A percentile compares a stretch with the other conserved stretches of the same genome.
phyloP scores from a whole-genome alignment of 2,797 vertebrate genomes.

The Dicrostonyx torquatus region DNA sequence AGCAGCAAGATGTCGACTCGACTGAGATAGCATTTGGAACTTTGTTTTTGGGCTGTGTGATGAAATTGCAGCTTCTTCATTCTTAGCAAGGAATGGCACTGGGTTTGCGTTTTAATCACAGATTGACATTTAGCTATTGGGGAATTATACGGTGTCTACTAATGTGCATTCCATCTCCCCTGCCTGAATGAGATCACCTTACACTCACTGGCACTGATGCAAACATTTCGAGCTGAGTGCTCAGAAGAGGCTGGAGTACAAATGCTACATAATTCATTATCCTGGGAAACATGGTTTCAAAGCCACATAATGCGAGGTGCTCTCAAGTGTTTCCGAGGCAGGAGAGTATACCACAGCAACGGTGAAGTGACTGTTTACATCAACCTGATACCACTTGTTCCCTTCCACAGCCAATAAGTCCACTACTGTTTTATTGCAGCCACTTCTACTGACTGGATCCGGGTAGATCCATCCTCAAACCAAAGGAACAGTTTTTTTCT shows the following conservation, averaged over 20 bases:
- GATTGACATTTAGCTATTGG: conserved; percentile 71
- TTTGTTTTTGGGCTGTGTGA: conserved; percentile 13
- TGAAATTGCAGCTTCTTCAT: conserved; percentile 45
- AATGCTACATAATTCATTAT: conserved; percentile 86
- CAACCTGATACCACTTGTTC: conserved; percentile 83
- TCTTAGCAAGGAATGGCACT: conserved; percentile 34
- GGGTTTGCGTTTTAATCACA: conserved; percentile 62
- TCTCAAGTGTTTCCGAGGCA: conserved; percentile 84
- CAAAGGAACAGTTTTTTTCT: conserved; percentile 34
- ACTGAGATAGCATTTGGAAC: not conserved
- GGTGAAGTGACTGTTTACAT: conserved; percentile 85
- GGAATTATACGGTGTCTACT: conserved; percentile 80
- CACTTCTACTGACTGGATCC: conserved; percentile 66
- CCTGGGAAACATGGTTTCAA: conserved; percentile 85
- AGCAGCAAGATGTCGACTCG: not conserved
- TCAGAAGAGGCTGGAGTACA: conserved; percentile 84
- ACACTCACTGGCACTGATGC: conserved; percentile 82
- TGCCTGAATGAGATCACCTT: conserved; percentile 86
- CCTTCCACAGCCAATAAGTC: conserved; percentile 76
- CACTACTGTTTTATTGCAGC: conserved; percentile 66
- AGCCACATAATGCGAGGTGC: conserved; percentile 83
- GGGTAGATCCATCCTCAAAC: conserved; percentile 55
- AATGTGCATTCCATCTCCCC: conserved; percentile 80
- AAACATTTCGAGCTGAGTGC: conserved; percentile 86
- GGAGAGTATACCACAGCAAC: conserved; percentile 79